A percentile compares a stretch with the other conserved stretches of the same genome.
Evolutionary conservation across 2,888 invertebrate species (phyloP).

Genomic region (Tipula unca): DNA sequence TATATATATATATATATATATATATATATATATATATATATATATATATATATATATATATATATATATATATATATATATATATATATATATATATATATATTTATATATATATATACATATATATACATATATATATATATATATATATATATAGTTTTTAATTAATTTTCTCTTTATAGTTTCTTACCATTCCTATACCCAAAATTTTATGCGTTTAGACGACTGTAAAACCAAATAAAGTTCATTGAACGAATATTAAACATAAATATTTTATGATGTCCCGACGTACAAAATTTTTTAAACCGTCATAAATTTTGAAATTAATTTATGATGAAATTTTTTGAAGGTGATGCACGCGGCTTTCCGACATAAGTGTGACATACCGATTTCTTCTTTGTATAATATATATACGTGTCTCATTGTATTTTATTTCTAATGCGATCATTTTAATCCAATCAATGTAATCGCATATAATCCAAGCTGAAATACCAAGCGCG

Average conservation of each 20-base stretch:
- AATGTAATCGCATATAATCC: neutral
- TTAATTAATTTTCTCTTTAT: neutral
- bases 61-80: too few relatives aligned
- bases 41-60: too few relatives aligned
- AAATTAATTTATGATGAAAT: neutral
- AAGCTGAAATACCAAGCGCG: neutral
- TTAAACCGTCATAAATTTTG: neutral
- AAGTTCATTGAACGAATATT: neutral
- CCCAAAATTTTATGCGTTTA: neutral
- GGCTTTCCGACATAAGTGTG: neutral
- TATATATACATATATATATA: too few relatives aligned
- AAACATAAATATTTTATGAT: neutral
- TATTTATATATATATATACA: too few relatives aligned
- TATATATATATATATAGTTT: neutral
- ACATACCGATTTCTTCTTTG: neutral
- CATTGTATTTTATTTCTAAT: neutral
- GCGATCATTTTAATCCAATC: neutral
- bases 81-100: too few relatives aligned
- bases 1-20: too few relatives aligned
- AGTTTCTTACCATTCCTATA: neutral
- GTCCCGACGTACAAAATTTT: neutral
- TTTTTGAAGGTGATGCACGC: neutral
- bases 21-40: too few relatives aligned
- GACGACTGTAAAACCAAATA: neutral
- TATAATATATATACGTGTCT: neutral